Conservation (phyloP, 2,888 invertebrate genomes). For the Pyrrhosoma nymphula region DNA sequence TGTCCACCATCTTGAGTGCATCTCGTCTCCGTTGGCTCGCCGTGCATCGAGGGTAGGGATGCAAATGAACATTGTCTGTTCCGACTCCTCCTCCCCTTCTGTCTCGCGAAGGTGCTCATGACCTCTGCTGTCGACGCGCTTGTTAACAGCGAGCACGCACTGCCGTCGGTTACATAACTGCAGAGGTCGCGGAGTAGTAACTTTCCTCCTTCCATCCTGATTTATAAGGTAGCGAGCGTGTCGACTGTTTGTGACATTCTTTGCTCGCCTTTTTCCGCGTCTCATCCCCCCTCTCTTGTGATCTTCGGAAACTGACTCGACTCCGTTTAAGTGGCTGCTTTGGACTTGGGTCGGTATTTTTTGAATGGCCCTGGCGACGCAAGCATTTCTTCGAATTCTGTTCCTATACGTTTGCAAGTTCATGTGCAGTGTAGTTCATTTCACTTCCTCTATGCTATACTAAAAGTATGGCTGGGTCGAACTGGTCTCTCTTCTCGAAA, state of each 20-base stretch:
- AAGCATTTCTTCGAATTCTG: no score
- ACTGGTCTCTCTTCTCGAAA: no score
- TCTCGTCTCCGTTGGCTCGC: not conserved
- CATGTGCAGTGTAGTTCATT: no score
- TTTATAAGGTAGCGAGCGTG: not conserved
- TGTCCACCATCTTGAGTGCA: not conserved
- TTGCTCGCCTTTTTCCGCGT: not conserved
- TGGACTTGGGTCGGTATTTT: not conserved
- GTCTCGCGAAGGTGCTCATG: not conserved
- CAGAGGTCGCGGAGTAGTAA: not conserved
- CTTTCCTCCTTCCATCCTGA: not conserved
- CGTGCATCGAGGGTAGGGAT: not conserved
- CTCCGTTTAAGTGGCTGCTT: not conserved
- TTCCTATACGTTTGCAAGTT: no score
- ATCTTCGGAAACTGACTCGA: not conserved
- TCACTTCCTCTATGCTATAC: no score
- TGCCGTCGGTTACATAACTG: not conserved
- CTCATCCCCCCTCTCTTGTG: not conserved
- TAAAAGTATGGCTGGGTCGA: no score
- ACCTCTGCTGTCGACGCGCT: not conserved
- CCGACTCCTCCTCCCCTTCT: not conserved
- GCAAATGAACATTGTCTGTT: not conserved
- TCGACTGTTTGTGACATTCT: not conserved
- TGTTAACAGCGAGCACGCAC: not conserved
- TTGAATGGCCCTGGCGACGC: not conserved